Evolutionary conservation across 2,113 vertebrate genomes (phyloP).

Genomic region (Tetraodon nigroviridis): DNA sequence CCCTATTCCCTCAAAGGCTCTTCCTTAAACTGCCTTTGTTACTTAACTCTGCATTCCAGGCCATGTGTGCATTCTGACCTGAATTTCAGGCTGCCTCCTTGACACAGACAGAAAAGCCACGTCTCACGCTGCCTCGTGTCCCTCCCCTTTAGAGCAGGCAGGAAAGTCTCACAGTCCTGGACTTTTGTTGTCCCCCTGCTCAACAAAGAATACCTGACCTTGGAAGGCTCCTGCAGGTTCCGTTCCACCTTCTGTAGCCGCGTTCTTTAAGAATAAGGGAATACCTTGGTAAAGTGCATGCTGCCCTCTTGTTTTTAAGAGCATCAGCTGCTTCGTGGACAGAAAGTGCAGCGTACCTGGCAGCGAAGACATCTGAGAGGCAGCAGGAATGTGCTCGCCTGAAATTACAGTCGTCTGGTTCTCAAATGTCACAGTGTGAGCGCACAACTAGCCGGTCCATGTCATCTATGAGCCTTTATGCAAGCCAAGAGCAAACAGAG

Average conservation of each 20-base stretch:
- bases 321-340: slow-evolving; percentile 31
- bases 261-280: too few relatives aligned
- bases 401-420: neutral
- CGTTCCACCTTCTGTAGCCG: too few relatives aligned
- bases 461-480: neutral
- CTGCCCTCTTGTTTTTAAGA: too few relatives aligned
- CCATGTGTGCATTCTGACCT: slow-evolving; percentile 62
- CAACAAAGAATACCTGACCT: too few relatives aligned
- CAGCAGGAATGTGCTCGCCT: slow-evolving; percentile 10
- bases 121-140: slow-evolving; percentile 27
- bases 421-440: slow-evolving; percentile 2
- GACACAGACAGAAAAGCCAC: slow-evolving; percentile 41
- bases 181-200: too few relatives aligned
- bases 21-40: slow-evolving; percentile 40
- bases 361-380: slow-evolving; percentile 42
- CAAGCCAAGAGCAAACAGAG: slow-evolving; percentile 1
- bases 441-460: neutral
- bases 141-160: slow-evolving; percentile 27
- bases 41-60: slow-evolving; percentile 67
- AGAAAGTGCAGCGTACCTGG: slow-evolving; percentile 6
- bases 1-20: neutral
- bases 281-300: too few relatives aligned
- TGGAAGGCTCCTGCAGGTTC: too few relatives aligned
- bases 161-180: slow-evolving; percentile 4
- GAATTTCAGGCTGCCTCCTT: slow-evolving; percentile 57